Evolutionary conservation across 2,797 vertebrate genomes (phyloP), one percentile per base, ranked within the genome.

Genomic region (Champsocephalus esox): DNA sequence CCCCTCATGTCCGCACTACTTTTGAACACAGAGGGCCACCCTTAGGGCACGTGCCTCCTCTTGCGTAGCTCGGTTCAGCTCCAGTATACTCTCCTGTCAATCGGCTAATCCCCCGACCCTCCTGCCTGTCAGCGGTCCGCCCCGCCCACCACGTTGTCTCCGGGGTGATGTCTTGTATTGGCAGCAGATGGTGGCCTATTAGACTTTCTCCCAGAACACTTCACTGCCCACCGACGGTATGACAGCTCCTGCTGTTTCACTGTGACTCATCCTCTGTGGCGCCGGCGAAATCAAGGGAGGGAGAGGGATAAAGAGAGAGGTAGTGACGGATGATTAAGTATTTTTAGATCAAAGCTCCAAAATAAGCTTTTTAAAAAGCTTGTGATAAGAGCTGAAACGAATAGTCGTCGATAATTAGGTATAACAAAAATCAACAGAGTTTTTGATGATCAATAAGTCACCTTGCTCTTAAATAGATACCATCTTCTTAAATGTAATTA

Each of bases 151-250:
- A 4, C n/a, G 41, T 75, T 58, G 73, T 87, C 81, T 87, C 77
- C 68, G 17, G 66, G 80, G 81, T 77, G 78, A 83, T 21, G 66
- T 76, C 79, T 86, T 65, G 79, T 79, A 85, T 88, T 90, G 85
- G 83, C 86, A 87, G 86, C 92, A 93, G 92, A 94, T 94, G 90
- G 90, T 78, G 85, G 87, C 89, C 85, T 92, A 90, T 94, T 28
- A 28, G 24, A 28, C 79, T 46, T 64, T 77, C 68, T 87, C 75
- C 72, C 75, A 76, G 76, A 90, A 79, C 88, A 89, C 84, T 87
- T 84, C 80, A 75, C 80, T 89, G 85, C 83, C 87, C 86, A 82
- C 80, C 77, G 57, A 79, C 67, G 72, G 57, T 68, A 70, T 84
- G 74, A 72, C 80, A 77, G 74, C 81, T 83, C 82, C 76, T 82